These are phyloP conservation scores for Manduca sexta DNA, from an alignment of 1,140 invertebrate genomes.

Conservation along the genomic window DNA sequence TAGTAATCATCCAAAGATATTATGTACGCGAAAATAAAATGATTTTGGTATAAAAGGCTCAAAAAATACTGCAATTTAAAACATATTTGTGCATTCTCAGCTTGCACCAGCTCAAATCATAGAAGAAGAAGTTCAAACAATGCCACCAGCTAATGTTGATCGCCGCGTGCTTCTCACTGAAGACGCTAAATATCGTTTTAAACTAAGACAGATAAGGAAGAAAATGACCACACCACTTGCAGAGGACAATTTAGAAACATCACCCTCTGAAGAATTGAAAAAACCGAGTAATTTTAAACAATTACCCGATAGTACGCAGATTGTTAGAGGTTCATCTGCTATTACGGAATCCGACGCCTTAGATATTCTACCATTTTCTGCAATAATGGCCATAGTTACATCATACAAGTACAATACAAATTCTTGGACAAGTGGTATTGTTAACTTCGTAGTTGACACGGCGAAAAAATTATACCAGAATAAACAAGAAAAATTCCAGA, in stretches of 20 bases:
- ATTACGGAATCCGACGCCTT: conserved; percentile 42
- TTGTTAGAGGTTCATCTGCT: conserved; percentile 57
- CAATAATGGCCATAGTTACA: conserved; percentile 72
- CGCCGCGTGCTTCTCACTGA: conserved; percentile 51
- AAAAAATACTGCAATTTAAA: too few relatives aligned
- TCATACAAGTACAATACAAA: conserved; percentile 70
- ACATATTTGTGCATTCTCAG: conserved; percentile 22
- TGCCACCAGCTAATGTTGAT: conserved; percentile 42
- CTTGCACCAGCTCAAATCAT: conserved; percentile 33
- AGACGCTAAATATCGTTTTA: conserved; percentile 44
- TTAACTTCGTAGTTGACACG: conserved; percentile 68
- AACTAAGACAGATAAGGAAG: conserved; percentile 44
- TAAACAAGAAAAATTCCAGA: conserved; percentile 51
- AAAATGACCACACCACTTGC: conserved; percentile 43
- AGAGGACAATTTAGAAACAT: conserved; percentile 31
- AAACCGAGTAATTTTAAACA: conserved; percentile 69
- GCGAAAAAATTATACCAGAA: conserved; percentile 64
- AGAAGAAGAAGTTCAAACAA: conserved; percentile 53
- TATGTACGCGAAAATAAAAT: too few relatives aligned
- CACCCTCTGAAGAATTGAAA: conserved; percentile 59
- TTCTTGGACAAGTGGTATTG: conserved; percentile 66
- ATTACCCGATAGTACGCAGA: conserved; percentile 69
- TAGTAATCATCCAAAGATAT: too few relatives aligned
- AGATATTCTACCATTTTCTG: conserved; percentile 67
- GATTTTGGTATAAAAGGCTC: too few relatives aligned